Evolutionary conservation across 2,113 vertebrate genomes (phyloP), one percentile per base, ranked within the genome.

Genomic region (Dendropsophus ebraccatus): DNA sequence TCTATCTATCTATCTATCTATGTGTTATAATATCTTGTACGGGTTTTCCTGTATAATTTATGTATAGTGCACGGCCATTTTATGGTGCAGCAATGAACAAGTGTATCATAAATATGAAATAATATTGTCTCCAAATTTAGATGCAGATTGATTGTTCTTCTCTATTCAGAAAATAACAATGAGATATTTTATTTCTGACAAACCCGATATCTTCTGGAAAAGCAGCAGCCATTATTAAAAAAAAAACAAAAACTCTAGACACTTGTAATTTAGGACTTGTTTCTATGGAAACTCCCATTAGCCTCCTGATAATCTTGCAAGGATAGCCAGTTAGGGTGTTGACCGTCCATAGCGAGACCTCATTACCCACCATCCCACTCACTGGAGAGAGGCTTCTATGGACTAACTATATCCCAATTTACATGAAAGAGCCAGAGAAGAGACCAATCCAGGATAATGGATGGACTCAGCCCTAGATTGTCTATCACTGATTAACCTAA

Each of bases 241-340:
- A 41, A 41, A 41, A 41, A 37, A n/a, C 37, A 56, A 79, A 60
- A 80, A 21, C 1, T 21, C 41, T n/a, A 37, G 28, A 41, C 56
- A 35, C n/a, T 60, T 80, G 32, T 60, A 80, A 62, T 80, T 80
- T 62, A 45, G 3, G 13, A n/a, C 35, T 60, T 41, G 77, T 80
- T 80, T 80, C 77, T 80, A 80, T 80, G 77, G 77, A 60, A 80
- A 80, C 77, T 45, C 54, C 23, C 37, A 76, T 50, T 52, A 76
- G 12, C n/a, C 14, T 41, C 21, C 35, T 45, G 56, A 45, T 62
- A 45, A 62, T 62, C 35, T 25, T 41, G 23, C 77, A 17, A 16
- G 32, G 21, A 12, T 41, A 41, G 5, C 77, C 54, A 28, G 54
- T 60, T 60, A 62, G 54, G 77, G 54, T 17, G 77, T 25, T 60